phyloP scores from a whole-genome alignment of 2,888 invertebrate species.

The Augiades crinisus region DNA sequence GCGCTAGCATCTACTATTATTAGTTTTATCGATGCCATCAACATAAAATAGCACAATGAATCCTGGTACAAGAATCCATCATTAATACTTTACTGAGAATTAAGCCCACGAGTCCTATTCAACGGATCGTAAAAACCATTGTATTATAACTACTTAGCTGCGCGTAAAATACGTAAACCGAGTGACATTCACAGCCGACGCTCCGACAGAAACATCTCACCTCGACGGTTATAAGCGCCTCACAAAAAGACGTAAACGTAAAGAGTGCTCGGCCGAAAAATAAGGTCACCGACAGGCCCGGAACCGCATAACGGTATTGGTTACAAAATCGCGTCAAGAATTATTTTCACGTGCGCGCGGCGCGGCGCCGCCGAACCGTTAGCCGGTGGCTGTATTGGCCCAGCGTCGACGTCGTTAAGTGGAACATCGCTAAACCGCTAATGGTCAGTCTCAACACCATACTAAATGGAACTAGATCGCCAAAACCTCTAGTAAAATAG shows the following conservation, averaged over 20 bases:
- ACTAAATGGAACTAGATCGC: constrained; percentile 10
- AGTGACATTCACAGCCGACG: constrained; percentile 5
- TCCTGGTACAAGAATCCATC: no score
- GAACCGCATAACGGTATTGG: constrained; percentile 77
- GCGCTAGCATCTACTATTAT: no score
- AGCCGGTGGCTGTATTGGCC: constrained; percentile 50
- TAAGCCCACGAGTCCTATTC: no score
- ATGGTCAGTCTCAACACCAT: constrained; percentile 32
- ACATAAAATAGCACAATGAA: neutral
- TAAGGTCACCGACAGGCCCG: constrained; percentile 77
- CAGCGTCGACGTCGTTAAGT: constrained; percentile 56
- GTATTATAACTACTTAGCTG: no score
- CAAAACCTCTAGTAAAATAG: neutral
- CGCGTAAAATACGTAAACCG: neutral
- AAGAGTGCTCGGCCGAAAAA: constrained; percentile 67
- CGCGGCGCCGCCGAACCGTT: constrained; percentile 61
- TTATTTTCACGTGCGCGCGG: constrained; percentile 77
- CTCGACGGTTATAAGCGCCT: constrained; percentile 11
- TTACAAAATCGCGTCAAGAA: constrained; percentile 81
- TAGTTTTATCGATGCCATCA: no score
- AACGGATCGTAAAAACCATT: no score
- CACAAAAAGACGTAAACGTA: constrained; percentile 72
- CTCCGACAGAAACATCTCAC: constrained; percentile 15
- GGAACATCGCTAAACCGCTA: constrained; percentile 47
- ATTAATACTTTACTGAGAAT: no score